Conservation (phyloP, 2,113 vertebrate genomes). For the Perca fluviatilis region DNA sequence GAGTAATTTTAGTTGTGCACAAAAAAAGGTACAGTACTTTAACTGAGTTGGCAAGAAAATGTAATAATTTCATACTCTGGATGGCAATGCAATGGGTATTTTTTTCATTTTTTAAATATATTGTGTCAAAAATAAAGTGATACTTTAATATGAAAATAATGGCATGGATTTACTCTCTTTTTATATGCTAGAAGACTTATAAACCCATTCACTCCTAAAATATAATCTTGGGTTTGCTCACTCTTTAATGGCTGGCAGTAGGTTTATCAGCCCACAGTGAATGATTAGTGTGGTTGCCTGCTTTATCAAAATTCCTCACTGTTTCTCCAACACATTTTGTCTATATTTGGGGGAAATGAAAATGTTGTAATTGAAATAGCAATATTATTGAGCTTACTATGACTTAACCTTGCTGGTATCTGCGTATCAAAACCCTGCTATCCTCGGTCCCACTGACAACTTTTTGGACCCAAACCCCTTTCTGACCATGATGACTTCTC, state of each 20-base stretch:
- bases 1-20: not conserved
- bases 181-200: not conserved
- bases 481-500: constrained; percentile 65
- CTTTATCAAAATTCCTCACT: constrained; percentile 58
- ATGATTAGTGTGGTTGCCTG: constrained; percentile 31
- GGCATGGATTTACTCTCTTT: not conserved
- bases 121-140: not conserved
- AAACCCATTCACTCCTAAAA: constrained; percentile 27
- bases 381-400: constrained; percentile 54
- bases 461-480: constrained; percentile 45
- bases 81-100: not conserved
- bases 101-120: not conserved
- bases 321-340: constrained; percentile 49
- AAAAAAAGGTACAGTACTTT: not conserved
- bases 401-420: constrained; percentile 69
- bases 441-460: constrained; percentile 53
- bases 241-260: constrained; percentile 35
- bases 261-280: constrained; percentile 35
- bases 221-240: not conserved
- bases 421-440: constrained; percentile 60
- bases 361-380: constrained; percentile 58
- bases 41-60: constrained; percentile 10
- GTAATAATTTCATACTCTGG: not conserved
- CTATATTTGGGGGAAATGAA: constrained; percentile 68
- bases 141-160: not conserved